These are phyloP conservation scores for Centropus bengalensis DNA, from an alignment of 2,113 vertebrate genomes.

Conservation along the genomic window DNA sequence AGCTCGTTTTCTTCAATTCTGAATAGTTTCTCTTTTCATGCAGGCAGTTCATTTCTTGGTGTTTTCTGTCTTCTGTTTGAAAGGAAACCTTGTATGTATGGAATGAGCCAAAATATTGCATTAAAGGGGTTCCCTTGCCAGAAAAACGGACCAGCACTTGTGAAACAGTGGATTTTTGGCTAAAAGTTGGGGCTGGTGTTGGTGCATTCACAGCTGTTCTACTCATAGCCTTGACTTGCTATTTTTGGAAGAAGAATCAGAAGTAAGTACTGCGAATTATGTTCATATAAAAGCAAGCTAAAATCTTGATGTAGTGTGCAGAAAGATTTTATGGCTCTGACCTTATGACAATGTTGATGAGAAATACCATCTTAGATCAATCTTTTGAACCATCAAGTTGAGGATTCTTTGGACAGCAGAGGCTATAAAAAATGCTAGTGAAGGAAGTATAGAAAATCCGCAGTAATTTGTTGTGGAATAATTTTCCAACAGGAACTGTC, in stretches of 20 bases:
- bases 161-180: conserved; percentile 91
- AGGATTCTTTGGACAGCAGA: neutral
- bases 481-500: neutral
- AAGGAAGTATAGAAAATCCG: neutral
- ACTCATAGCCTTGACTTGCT: conserved; percentile 91
- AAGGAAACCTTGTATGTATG: conserved; percentile 94
- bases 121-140: conserved; percentile 87
- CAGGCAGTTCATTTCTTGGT: neutral
- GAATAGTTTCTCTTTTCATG: neutral
- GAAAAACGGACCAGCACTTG: conserved; percentile 85
- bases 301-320: neutral
- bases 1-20: neutral
- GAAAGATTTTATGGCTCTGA: neutral
- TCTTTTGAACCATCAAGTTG: neutral
- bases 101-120: conserved; percentile 92
- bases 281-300: neutral
- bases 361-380: neutral
- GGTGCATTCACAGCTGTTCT: conserved; percentile 88
- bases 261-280: conserved; percentile 78
- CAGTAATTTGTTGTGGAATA: neutral
- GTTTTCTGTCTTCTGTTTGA: neutral
- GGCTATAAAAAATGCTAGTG: neutral
- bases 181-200: conserved; percentile 87
- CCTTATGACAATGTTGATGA: neutral
- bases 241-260: conserved; percentile 99